Conservation (phyloP, 2,888 invertebrate species). For the Augiades crinisus region DNA sequence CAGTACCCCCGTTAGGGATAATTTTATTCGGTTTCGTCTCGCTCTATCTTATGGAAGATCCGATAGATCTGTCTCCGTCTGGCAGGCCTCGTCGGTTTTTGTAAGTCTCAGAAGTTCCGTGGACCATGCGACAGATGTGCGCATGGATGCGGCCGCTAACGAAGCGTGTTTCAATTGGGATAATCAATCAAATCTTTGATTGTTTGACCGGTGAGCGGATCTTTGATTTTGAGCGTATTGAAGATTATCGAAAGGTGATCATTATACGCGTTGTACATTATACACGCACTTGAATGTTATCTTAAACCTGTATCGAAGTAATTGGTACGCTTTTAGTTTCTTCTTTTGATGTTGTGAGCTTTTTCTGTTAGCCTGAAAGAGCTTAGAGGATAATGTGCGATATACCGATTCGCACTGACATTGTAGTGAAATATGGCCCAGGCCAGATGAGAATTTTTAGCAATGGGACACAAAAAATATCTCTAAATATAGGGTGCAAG, state of each 20-base stretch:
- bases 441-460: too few species aligned
- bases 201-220: conserved; percentile 63
- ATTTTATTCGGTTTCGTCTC: conserved; percentile 51
- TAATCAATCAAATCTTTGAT: conserved; percentile 77
- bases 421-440: too few species aligned
- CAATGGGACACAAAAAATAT: too few species aligned
- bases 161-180: conserved; percentile 73
- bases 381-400: neutral
- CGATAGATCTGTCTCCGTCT: conserved; percentile 54
- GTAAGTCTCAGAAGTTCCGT: conserved; percentile 70
- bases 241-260: conserved; percentile 25
- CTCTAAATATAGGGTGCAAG: too few species aligned
- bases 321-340: conserved; percentile 7
- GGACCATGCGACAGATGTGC: conserved; percentile 78
- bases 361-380: neutral
- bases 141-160: conserved; percentile 74
- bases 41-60: conserved; percentile 38
- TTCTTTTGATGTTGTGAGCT: neutral
- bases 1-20: conserved; percentile 52
- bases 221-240: conserved; percentile 47
- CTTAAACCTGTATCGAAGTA: conserved; percentile 8
- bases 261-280: conserved; percentile 23
- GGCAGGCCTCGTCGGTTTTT: conserved; percentile 64
- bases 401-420: too few species aligned
- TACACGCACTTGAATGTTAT: conserved; percentile 16